These are phyloP conservation scores for Meloe dianella DNA, from an alignment of 2,888 invertebrate species.

Conservation along the genomic window DNA sequence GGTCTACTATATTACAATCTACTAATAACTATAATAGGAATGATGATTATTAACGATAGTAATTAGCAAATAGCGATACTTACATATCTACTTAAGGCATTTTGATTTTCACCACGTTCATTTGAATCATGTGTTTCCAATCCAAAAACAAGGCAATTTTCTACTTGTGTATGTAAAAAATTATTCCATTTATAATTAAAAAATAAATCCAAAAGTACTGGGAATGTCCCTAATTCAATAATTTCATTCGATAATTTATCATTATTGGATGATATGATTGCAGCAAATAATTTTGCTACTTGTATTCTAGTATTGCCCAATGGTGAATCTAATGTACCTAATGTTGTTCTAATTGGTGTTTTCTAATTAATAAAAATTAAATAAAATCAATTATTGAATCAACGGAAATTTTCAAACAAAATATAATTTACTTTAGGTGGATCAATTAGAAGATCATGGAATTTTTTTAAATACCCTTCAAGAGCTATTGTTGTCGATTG, in stretches of 20 bases:
- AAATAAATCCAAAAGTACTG: slow-evolving; percentile 81
- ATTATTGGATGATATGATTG: slow-evolving; percentile 76
- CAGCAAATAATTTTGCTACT: slow-evolving; percentile 79
- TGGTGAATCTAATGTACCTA: slow-evolving; percentile 74
- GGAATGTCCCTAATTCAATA: slow-evolving; percentile 63
- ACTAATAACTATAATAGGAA: slow-evolving; percentile 59
- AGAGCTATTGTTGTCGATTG: slow-evolving; percentile 70
- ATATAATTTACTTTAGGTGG: slow-evolving; percentile 74
- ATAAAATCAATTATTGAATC: not conserved
- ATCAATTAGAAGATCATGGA: slow-evolving; percentile 71
- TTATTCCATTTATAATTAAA: slow-evolving; percentile 93
- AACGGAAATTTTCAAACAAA: no score
- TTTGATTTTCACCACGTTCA: slow-evolving; percentile 54
- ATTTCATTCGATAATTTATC: slow-evolving; percentile 73
- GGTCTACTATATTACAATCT: slow-evolving; percentile 79
- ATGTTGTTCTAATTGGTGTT: slow-evolving; percentile 71
- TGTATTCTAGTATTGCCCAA: slow-evolving; percentile 82
- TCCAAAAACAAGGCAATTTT: slow-evolving; percentile 77
- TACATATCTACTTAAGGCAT: slow-evolving; percentile 65
- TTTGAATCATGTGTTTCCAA: slow-evolving; percentile 59
- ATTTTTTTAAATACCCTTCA: slow-evolving; percentile 70
- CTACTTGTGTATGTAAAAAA: slow-evolving; percentile 91
- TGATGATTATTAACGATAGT: slow-evolving; percentile 28
- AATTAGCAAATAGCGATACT: slow-evolving; percentile 40
- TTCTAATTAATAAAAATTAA: slow-evolving; percentile 56